These are phyloP conservation scores for Gandaritis pyraliata DNA, from an alignment of 2,888 invertebrate genomes.

Conservation along the genomic window DNA sequence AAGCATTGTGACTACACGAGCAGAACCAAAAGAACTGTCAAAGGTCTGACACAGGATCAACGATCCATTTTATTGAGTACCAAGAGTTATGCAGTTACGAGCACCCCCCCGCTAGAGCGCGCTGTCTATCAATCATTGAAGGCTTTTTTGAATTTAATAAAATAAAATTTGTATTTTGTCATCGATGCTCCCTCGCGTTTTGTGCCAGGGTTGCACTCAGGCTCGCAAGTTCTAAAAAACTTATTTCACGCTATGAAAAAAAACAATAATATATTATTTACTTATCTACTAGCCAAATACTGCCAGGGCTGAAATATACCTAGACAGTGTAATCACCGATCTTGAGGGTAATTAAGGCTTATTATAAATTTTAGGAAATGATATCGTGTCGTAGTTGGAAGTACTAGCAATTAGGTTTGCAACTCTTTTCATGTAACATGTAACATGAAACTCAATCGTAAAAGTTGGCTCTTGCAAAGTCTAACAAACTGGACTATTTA, in stretches of 20 bases:
- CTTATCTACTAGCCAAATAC: too few relatives aligned
- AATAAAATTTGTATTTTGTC: constrained; percentile 86
- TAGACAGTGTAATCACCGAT: too few relatives aligned
- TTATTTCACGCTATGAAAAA: not conserved
- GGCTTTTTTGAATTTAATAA: constrained; percentile 85
- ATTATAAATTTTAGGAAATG: too few relatives aligned
- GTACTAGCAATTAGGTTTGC: too few relatives aligned
- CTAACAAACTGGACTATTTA: too few relatives aligned
- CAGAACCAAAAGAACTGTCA: constrained; percentile 31
- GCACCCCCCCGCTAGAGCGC: constrained; percentile 60
- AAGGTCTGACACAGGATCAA: constrained; percentile 56
- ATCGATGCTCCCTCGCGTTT: constrained; percentile 80
- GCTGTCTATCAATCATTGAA: constrained; percentile 83
- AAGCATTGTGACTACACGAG: constrained; percentile 8
- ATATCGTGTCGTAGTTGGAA: too few relatives aligned
- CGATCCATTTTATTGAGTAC: constrained; percentile 79
- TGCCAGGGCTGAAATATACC: too few relatives aligned
- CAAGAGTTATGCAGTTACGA: constrained; percentile 73
- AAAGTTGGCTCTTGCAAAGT: too few relatives aligned
- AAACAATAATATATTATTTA: too few relatives aligned
- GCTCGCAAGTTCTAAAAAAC: not conserved
- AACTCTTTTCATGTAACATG: too few relatives aligned
- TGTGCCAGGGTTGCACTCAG: constrained; percentile 61
- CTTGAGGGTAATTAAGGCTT: too few relatives aligned
- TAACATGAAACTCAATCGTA: too few relatives aligned